Evolutionary conservation across 1,140 invertebrate genomes (phyloP).

Genomic region (Trachelipus rathkii): DNA sequence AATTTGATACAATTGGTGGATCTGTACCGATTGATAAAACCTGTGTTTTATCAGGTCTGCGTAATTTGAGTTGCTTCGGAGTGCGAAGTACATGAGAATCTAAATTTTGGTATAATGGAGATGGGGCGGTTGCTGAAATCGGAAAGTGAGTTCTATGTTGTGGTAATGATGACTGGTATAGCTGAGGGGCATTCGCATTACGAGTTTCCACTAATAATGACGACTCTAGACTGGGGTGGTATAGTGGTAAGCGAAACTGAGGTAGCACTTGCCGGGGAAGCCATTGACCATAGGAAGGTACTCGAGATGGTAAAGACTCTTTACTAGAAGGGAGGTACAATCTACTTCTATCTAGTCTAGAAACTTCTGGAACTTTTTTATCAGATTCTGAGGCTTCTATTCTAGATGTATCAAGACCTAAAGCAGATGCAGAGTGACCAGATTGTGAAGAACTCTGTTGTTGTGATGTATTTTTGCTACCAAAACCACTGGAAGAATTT

Average conservation of each 20-base stretch:
- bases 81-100: constrained; percentile 61
- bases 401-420: constrained; percentile 62
- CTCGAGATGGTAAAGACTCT: constrained; percentile 36
- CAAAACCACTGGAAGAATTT: constrained; percentile 74
- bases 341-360: constrained; percentile 39
- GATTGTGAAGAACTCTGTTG: constrained; percentile 65
- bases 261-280: constrained; percentile 39
- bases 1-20: constrained; percentile 36
- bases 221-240: constrained; percentile 16
- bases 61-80: constrained; percentile 47
- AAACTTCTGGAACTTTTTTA: constrained; percentile 62
- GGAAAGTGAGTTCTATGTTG: neutral
- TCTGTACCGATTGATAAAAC: neutral
- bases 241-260: constrained; percentile 36
- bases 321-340: constrained; percentile 8
- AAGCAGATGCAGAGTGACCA: constrained; percentile 45
- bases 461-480: constrained; percentile 83
- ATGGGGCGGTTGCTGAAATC: neutral
- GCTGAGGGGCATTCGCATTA: neutral
- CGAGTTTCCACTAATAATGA: constrained; percentile 16
- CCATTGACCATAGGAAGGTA: constrained; percentile 44
- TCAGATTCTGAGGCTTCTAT: constrained; percentile 57
- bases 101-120: constrained; percentile 49
- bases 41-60: neutral
- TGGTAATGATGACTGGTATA: neutral